Evolutionary conservation across 23 tunicate genomes (phyloP), one percentile per base, ranked within the genome.

Genomic region (Pegea sp.): DNA sequence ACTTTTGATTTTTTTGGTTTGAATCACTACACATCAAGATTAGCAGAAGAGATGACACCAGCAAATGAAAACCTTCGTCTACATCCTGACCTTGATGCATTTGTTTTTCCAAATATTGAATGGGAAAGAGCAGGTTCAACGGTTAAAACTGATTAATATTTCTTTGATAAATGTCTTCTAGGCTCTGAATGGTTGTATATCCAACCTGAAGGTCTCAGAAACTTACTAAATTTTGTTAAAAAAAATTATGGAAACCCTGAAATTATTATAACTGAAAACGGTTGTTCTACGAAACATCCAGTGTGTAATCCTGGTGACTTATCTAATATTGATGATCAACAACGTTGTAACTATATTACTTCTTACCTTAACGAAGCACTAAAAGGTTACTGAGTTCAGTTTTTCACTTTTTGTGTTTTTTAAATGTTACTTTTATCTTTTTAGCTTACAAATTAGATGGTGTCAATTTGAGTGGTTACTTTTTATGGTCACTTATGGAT

Each of bases 111-210:
- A 16, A 54, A 81, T 43, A 63, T 70, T 1, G 5, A 59, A 22
- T 81, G 94, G 94, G 94, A 81, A 29, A 62, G 70, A 56, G 94
- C 75, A 34, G 94, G 93, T 65, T n/a, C n/a, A n/a, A 30, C 24
- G 69, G 5, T 13, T 60, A 60, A 26, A 38, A 38, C 11, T 38
- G 46, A 16, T 38, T 38, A 8, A 38, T 38, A 16, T 38, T 38
- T 8, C 16, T 56, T 25, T 28, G 18, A 24, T 44, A 44, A 0
- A 8, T n/a, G 19, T 25, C 53, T 54, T 38, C 3, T 42, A 78
- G 93, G 94, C 5, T 81, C 94, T 3, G 24, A 26, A 3, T 81
- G 94, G 94, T 34, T 81, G 49, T 81, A 44, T 57, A 62, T 81
- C 24, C 81, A 72, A 16, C 94, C 94, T 6, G 65, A 70, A 73